Conservation (phyloP, 2,888 invertebrate species). For the Xestoiulus laeticollis region DNA sequence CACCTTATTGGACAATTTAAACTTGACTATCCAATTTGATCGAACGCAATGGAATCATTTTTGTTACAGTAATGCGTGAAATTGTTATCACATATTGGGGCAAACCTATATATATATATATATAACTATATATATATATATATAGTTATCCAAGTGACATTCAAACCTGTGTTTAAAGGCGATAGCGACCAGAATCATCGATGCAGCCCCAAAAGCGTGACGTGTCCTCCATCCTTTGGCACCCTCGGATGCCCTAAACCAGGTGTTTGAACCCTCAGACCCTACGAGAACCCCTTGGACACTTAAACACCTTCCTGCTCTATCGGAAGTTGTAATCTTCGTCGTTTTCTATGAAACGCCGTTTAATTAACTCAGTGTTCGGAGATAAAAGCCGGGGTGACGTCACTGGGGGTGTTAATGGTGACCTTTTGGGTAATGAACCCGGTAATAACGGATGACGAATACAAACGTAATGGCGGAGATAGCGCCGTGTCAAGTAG, state of each 20-base stretch:
- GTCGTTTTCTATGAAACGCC: not conserved
- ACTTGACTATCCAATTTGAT: too few species aligned
- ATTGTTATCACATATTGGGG: not conserved
- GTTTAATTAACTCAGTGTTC: not conserved
- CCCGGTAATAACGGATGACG: slow-evolving; percentile 26
- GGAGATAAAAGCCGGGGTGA: not conserved
- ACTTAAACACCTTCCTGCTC: not conserved
- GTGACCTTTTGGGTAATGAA: slow-evolving; percentile 12
- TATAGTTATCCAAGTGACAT: too few species aligned
- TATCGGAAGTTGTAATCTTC: not conserved
- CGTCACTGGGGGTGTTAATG: not conserved
- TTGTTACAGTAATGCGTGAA: too few species aligned
- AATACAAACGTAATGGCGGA: slow-evolving; percentile 12
- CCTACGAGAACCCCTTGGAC: not conserved
- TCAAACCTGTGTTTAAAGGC: not conserved
- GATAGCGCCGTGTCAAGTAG: slow-evolving; percentile 6
- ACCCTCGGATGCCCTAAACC: not conserved
- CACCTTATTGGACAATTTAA: too few species aligned
- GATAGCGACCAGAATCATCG: too few species aligned
- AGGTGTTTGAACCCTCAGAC: not conserved
- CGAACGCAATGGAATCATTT: too few species aligned
- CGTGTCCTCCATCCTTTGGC: too few species aligned
- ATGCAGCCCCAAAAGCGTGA: not conserved
- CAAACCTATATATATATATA: too few species aligned
- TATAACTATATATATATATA: too few species aligned